Evolutionary conservation across 2,797 vertebrate genomes (phyloP), one percentile per base, ranked within the genome.

Genomic region (Liasis olivaceus): DNA sequence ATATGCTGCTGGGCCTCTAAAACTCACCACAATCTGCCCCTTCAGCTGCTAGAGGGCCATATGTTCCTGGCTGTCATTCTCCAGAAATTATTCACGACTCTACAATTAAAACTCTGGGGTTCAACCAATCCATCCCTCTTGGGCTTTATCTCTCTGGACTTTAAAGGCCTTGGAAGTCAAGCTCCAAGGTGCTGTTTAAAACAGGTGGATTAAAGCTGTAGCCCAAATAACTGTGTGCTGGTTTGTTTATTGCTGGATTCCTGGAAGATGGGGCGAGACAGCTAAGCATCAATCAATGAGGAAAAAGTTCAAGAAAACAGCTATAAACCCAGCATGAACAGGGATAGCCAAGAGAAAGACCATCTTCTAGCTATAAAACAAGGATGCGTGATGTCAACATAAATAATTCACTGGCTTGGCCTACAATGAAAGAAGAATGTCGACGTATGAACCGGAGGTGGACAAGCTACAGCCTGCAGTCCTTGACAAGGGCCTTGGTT

Each of bases 251-350:
- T 89, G 77, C 47, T 22, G 60, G 91, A 47, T n/a, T 59, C 92
- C 59, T 59, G 87, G 69, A 89, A 93, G 20, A 26, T 56, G 90
- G 87, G 24, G 72, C 47, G 58, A 92, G 85, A 89, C 89, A 89
- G 87, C 72, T 85, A 60, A 1, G n/a, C 28, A 88, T 8, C 28
- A 90, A 28, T 91, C 92, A 90, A 36, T 56, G 42, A 69, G 54
- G 42, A 17, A 86, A 36, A 24, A 66, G 88, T 89, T 92, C 88
- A 90, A 89, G 14, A 95, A 81, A 91, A 63, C 94, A 93, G 12
- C 42, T 88, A 22, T 2, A 88, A 26, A 11, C 8, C 24, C 36
- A 86, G 3, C 87, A 20, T 86, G 81, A 93, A 15, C 4, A 88
- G 22, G 62, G 95, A 89, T 0, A 87, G 59, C 56, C 58, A 59